Evolutionary conservation across 2,113 vertebrate species (phyloP).

Genomic region (Fregetta grallaria): DNA sequence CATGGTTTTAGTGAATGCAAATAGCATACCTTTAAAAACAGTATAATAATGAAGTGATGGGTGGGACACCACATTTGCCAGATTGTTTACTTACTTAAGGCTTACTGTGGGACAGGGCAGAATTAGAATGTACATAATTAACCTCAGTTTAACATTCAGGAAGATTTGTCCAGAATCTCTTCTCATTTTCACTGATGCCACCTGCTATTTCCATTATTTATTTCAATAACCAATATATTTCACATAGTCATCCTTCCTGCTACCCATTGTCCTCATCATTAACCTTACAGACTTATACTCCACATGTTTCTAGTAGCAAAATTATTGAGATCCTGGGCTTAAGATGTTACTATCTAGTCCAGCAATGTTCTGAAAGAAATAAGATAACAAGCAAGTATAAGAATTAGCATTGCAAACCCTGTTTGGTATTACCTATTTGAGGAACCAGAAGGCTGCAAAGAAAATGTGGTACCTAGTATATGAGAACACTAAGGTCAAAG

Average conservation of each 20-base stretch:
- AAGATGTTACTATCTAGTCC: neutral
- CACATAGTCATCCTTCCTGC: neutral
- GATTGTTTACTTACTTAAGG: neutral
- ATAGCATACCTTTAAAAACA: neutral
- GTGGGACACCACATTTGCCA: neutral
- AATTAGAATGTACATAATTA: neutral
- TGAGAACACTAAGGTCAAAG: neutral
- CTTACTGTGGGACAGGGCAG: neutral
- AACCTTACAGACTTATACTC: neutral
- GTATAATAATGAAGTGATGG: neutral
- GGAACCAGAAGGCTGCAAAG: neutral
- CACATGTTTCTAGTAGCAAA: neutral
- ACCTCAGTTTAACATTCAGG: neutral
- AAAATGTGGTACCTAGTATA: neutral
- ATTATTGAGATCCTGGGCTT: neutral
- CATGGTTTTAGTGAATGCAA: neutral
- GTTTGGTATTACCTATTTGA: neutral
- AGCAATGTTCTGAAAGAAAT: neutral
- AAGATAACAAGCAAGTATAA: neutral
- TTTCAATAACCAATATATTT: neutral
- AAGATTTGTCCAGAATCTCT: neutral
- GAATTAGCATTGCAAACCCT: neutral
- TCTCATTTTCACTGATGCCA: neutral
- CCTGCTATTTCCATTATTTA: slow-evolving; percentile 1
- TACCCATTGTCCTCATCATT: slow-evolving; percentile 22